Evolutionary conservation across 2,888 invertebrate genomes (phyloP).

Genomic region (Tenodera sinensis): DNA sequence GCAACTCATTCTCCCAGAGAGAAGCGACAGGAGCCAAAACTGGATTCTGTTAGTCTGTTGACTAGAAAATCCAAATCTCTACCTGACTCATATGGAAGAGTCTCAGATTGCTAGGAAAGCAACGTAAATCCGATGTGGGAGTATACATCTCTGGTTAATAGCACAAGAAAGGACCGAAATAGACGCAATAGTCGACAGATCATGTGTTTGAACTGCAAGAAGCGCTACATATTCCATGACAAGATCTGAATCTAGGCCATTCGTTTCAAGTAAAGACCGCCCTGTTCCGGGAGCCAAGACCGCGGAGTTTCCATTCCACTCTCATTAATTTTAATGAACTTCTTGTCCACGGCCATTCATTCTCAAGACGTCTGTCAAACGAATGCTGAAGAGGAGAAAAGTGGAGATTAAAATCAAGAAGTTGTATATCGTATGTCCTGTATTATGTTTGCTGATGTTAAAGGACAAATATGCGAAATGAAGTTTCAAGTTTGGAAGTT

Average conservation of each 20-base stretch:
- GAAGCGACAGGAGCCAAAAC: too few relatives aligned
- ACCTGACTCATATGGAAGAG: too few relatives aligned
- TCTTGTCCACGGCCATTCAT: neutral
- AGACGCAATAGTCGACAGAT: too few relatives aligned
- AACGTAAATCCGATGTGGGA: too few relatives aligned
- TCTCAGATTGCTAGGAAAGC: too few relatives aligned
- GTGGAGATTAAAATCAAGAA: neutral
- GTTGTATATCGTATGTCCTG: neutral
- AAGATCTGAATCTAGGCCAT: neutral
- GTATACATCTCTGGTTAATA: too few relatives aligned
- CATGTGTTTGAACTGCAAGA: neutral
- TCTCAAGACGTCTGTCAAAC: neutral
- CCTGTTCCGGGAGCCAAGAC: neutral
- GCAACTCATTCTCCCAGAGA: too few relatives aligned
- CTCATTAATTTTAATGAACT: neutral
- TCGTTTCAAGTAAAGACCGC: neutral
- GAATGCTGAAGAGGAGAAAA: neutral
- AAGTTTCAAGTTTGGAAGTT: neutral
- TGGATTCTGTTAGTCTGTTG: too few relatives aligned
- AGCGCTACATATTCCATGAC: neutral
- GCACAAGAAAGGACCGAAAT: too few relatives aligned
- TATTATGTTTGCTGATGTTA: neutral
- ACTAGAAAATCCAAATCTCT: too few relatives aligned
- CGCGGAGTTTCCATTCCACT: neutral
- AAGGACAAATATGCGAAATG: neutral